These are phyloP conservation scores for Gymnogyps californianus DNA, from an alignment of 2,113 vertebrate species.

Conservation along the genomic window DNA sequence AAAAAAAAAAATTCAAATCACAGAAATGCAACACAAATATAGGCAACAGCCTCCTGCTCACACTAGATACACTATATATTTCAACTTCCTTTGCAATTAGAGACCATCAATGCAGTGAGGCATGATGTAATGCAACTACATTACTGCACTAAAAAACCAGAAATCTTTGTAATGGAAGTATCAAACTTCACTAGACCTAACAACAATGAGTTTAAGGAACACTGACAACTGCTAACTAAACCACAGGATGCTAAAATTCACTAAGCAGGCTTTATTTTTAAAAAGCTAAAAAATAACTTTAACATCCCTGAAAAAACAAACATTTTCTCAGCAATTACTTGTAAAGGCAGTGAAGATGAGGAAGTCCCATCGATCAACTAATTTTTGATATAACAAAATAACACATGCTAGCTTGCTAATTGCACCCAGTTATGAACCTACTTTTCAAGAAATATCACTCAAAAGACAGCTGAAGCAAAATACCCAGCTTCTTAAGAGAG, in stretches of 20 bases:
- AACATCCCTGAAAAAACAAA: neutral
- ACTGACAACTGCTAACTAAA: neutral
- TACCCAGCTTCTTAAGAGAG: neutral
- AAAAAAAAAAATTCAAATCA: too few relatives aligned
- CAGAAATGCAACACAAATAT: neutral
- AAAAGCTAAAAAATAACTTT: neutral
- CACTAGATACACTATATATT: neutral
- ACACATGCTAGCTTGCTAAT: neutral
- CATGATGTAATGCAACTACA: neutral
- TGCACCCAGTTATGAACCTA: neutral
- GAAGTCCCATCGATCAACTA: accelerated
- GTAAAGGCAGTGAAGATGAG: neutral
- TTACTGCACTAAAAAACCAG: neutral
- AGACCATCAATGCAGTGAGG: neutral
- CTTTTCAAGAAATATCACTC: neutral
- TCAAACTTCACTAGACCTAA: neutral
- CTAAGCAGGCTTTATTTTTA: neutral
- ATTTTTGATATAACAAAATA: neutral
- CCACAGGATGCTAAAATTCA: neutral
- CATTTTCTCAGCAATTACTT: neutral
- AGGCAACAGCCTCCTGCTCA: neutral
- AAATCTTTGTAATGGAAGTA: neutral
- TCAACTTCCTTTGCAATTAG: neutral
- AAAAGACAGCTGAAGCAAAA: neutral
- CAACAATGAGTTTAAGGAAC: neutral